Evolutionary conservation across 2,797 vertebrate genomes (phyloP).

Genomic region (Diplodus puntazzo): DNA sequence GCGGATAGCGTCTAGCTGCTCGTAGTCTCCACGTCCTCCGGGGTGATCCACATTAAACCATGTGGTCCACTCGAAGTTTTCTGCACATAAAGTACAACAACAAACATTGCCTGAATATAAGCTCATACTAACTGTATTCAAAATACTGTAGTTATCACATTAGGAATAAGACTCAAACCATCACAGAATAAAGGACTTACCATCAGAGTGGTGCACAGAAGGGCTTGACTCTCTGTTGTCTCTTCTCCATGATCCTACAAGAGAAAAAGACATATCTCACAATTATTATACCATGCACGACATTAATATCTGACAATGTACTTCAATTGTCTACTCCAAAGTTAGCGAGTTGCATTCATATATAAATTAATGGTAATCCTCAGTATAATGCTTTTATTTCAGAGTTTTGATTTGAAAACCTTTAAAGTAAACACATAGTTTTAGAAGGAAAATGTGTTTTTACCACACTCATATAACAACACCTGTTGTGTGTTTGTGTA

Average conservation of each 20-base stretch:
- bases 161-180: slow-evolving; percentile 1
- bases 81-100: slow-evolving; percentile 72
- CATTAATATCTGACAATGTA: background rate
- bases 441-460: background rate
- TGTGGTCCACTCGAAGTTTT: slow-evolving; percentile 88
- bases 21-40: slow-evolving; percentile 91
- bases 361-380: background rate
- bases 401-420: background rate
- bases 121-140: background rate
- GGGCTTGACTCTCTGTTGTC: slow-evolving; percentile 54
- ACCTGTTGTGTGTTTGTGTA: background rate
- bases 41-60: slow-evolving; percentile 96
- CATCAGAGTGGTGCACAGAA: slow-evolving; percentile 65
- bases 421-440: background rate
- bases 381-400: background rate
- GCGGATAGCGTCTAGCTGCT: slow-evolving; percentile 91
- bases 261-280: slow-evolving; percentile 12
- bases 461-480: background rate
- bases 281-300: background rate
- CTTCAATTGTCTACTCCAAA: background rate
- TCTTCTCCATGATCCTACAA: slow-evolving; percentile 72
- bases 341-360: background rate
- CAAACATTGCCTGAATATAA: background rate
- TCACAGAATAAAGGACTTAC: slow-evolving; percentile 52
- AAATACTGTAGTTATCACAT: background rate